Evolutionary conservation across 1,140 invertebrate genomes (phyloP).

Genomic region (Caenorhabditis inopinata): DNA sequence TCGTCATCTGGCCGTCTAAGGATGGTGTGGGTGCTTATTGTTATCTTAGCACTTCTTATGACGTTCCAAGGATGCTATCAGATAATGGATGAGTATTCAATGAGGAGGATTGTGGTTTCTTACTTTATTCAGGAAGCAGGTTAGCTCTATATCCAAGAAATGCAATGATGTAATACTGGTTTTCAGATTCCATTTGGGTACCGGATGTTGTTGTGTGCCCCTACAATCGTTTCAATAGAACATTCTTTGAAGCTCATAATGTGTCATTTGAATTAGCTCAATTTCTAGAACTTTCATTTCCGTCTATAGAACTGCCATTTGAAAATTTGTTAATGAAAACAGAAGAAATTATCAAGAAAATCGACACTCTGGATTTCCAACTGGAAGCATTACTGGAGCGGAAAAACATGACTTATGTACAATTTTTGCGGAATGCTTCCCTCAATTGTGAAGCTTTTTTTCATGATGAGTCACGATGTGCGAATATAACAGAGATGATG

Average conservation of each 20-base stretch:
- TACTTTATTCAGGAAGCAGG: slow-evolving; percentile 53
- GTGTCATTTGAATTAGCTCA: slow-evolving; percentile 53
- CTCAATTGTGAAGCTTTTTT: slow-evolving; percentile 53
- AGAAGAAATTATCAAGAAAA: slow-evolving; percentile 23
- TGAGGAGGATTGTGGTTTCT: slow-evolving; percentile 52
- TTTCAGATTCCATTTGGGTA: slow-evolving; percentile 40
- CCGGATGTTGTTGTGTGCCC: slow-evolving; percentile 59
- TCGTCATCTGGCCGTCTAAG: slow-evolving; percentile 2
- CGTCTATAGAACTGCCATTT: slow-evolving; percentile 48
- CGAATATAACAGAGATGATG: slow-evolving; percentile 57
- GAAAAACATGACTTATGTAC: slow-evolving; percentile 38
- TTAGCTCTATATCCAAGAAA: slow-evolving; percentile 39
- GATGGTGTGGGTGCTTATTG: slow-evolving; percentile 47
- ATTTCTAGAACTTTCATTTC: slow-evolving; percentile 58
- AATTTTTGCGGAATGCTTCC: slow-evolving; percentile 33
- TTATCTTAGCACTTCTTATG: slow-evolving; percentile 41
- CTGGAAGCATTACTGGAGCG: slow-evolving; percentile 34
- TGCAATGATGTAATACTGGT: not conserved
- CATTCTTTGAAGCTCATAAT: slow-evolving; percentile 50
- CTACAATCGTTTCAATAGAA: slow-evolving; percentile 58
- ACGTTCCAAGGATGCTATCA: slow-evolving; percentile 50
- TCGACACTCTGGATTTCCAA: slow-evolving; percentile 47
- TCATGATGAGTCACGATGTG: slow-evolving; percentile 44
- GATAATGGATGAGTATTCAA: slow-evolving; percentile 42
- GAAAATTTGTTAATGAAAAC: slow-evolving; percentile 34